Evolutionary conservation across 2,888 invertebrate genomes (phyloP), one percentile per base, ranked within the genome.

Genomic region (Agriopis leucophaearia): DNA sequence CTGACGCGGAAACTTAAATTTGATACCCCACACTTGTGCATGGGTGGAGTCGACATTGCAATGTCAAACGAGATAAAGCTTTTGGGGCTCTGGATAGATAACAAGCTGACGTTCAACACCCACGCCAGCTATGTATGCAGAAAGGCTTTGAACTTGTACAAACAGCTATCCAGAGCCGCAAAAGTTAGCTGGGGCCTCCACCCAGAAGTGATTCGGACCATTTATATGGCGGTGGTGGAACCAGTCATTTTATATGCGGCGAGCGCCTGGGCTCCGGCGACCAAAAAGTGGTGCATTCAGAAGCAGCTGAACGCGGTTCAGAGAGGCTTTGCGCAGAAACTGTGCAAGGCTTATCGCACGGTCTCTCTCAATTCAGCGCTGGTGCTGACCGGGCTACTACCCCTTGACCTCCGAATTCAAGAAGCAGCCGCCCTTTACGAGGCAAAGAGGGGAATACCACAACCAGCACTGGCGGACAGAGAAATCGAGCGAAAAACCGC

Each of bases 391-490:
- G 73, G 73, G 55, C 35, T 76, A n/a, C 71, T 75, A 2, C 74
- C 76, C 8, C 64, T 76, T 0, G 74, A 74, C 65, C 64, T 76
- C 0, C 40, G 74, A 0, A 54, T 74, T 8, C 54, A 40, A 0
- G 77, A 79, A 44, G 67, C 61, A 13, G 70, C 38, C 6, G 38
- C 71, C 8, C 50, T 75, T 9, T 77, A 75, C 42, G 71, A 69
- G 58, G 67, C 62, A 1, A 75, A 54, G 59, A 74, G 57, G 36
- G 74, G 75, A n/a, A n/a, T 54, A 8, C 8, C 63, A 12, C 62
- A 1, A 61, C 35, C 12, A 10, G 59, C 12, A 15, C n/a, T 73
- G 9, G 69, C 59, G 7, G 77, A 67, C 4, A 15, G 69, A 12
- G 67, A 73, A 50, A 27, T 76, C 0, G 79, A 78, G 38, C 18